These are phyloP conservation scores for Bradypus variegatus DNA, from an alignment of 2,797 vertebrate genomes.

Conservation along the genomic window DNA sequence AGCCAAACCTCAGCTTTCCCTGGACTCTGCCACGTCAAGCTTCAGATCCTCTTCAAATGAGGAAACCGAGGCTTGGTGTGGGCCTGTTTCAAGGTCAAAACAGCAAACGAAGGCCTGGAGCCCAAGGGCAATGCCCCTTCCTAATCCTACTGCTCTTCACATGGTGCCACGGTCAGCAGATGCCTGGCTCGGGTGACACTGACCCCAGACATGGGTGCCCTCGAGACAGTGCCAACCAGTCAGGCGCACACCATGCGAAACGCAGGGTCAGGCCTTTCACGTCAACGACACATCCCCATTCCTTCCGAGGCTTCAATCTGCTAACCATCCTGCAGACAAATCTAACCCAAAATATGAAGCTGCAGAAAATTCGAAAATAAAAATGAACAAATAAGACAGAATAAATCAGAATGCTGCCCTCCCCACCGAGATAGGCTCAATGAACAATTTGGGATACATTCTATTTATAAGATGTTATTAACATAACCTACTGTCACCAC, in stretches of 20 bases:
- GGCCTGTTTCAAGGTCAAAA: neutral
- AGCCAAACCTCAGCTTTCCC: too few species aligned
- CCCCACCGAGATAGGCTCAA: neutral
- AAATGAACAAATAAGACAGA: neutral
- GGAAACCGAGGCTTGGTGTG: neutral
- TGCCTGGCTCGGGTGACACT: neutral
- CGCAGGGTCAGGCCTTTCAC: rapidly evolving
- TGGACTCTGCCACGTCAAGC: neutral
- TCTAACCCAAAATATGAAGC: neutral
- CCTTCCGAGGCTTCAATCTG: neutral
- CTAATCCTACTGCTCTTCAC: rapidly evolving
- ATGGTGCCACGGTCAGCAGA: neutral
- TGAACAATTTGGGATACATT: too few species aligned
- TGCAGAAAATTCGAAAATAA: neutral
- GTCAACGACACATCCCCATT: rapidly evolving
- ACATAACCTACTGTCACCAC: neutral
- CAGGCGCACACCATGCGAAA: rapidly evolving
- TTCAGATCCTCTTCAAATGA: neutral
- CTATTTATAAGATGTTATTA: neutral
- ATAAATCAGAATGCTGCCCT: neutral
- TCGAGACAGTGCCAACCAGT: rapidly evolving
- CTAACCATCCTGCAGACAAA: too few species aligned
- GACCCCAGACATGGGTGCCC: neutral
- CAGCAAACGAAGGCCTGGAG: neutral
- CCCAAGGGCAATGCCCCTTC: neutral